These are phyloP conservation scores for Brachypalpus laphriformis DNA, from an alignment of 2,888 invertebrate genomes.

Conservation along the genomic window DNA sequence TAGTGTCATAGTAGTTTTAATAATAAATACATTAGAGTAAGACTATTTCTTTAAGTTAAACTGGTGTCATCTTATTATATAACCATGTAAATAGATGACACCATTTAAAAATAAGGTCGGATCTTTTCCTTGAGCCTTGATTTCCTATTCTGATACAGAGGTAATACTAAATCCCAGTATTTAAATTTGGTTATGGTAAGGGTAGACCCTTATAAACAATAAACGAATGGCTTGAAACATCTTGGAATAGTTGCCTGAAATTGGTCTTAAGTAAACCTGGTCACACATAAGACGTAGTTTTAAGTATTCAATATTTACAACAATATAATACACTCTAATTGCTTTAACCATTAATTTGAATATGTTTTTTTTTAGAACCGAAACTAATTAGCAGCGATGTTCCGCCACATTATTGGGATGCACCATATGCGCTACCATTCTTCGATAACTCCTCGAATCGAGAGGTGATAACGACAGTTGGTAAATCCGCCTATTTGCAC, in stretches of 20 bases:
- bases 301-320: no score
- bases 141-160: background rate
- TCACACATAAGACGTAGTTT: background rate
- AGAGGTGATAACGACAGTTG: constrained; percentile 67
- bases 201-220: background rate
- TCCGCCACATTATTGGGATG: constrained; percentile 71
- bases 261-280: background rate
- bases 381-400: constrained; percentile 67
- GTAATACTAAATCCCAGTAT: background rate
- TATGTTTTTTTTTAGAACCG: constrained; percentile 62
- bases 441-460: constrained; percentile 69
- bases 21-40: no score
- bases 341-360: background rate
- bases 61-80: no score
- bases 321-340: no score
- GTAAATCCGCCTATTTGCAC: constrained; percentile 64
- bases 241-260: background rate
- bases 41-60: no score
- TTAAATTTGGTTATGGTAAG: background rate
- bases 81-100: no score
- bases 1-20: no score
- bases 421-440: constrained; percentile 64
- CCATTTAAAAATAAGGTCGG: background rate
- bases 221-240: background rate
- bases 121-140: background rate